Percentiles rank a stretch among this genome's conserved stretches.
Conservation (phyloP, 1,140 invertebrate genomes). For the Sogatella furcifera region DNA sequence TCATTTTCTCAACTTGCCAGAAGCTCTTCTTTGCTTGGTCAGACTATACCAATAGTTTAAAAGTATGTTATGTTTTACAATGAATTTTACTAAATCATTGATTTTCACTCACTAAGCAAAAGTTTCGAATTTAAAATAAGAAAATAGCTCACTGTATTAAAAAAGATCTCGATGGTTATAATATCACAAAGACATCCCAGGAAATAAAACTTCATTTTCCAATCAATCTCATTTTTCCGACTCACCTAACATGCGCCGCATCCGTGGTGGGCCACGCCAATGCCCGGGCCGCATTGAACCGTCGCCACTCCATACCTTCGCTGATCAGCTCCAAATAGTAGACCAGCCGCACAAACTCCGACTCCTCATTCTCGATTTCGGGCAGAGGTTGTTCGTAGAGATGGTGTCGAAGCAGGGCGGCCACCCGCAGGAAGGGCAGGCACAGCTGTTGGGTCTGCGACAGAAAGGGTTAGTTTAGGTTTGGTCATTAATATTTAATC, state of each 20-base stretch:
- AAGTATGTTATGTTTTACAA: too few relatives aligned
- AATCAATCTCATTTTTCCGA: too few relatives aligned
- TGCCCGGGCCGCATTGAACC: conserved; percentile 52
- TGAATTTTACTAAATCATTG: too few relatives aligned
- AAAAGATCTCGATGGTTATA: too few relatives aligned
- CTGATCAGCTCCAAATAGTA: conserved; percentile 59
- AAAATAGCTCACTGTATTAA: too few relatives aligned
- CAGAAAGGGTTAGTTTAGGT: not conserved
- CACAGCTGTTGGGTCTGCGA: conserved; percentile 60
- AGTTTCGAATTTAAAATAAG: too few relatives aligned
- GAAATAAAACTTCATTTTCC: too few relatives aligned
- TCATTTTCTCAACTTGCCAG: too few relatives aligned
- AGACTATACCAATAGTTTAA: too few relatives aligned
- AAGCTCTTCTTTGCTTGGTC: too few relatives aligned
- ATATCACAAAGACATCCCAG: too few relatives aligned
- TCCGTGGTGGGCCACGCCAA: conserved; percentile 39
- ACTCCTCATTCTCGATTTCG: conserved; percentile 43
- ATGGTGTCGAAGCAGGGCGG: conserved; percentile 73
- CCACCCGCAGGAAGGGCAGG: conserved; percentile 73
- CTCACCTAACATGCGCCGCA: conserved; percentile 20
- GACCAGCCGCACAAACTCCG: conserved; percentile 61
- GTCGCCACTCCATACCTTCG: conserved; percentile 26
- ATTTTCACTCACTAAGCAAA: too few relatives aligned
- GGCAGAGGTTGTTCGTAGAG: conserved; percentile 74
- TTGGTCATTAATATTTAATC: not conserved